Evolutionary conservation across 2,888 invertebrate genomes (phyloP), one percentile per base, ranked within the genome.

Genomic region (Balanococcus diminutus): DNA sequence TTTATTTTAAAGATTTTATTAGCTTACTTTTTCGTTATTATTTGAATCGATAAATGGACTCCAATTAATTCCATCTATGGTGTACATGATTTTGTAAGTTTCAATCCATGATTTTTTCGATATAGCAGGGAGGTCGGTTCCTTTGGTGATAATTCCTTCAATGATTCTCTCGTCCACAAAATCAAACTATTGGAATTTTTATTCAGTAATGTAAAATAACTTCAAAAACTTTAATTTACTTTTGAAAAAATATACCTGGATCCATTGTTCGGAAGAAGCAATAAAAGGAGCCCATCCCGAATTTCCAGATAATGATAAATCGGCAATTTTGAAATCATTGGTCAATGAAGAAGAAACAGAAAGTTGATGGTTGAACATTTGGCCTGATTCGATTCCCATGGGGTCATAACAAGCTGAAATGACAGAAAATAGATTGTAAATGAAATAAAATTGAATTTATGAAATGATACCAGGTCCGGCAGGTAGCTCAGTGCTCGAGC

Each of bases 71-170:
- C 93, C 92, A 88, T 95, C 94, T 14, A 92, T 92, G 0, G 96
- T 95, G 90, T 95, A 96, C 88, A 92, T 90, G 0, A 96, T 91
- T 88, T 92, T 93, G 90, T 93, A 96, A 0, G 93, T 91, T 1
- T 93, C 93, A 1, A 96, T 95, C 94, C 95, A 96, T 22, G 94
- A 93, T 72, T 92, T 91, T 0, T 94, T 95, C 2, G 31, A 42
- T 36, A 82, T 72, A 6, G 25, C 46, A 22, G 85, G 72, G 1
- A 87, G 87, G 31, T 82, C 46, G 31, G 86, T 83, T 2, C 91
- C 91, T 89, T 94, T 94, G 0, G 94, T 95, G 83, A 92, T 92
- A 75, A 97, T 90, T 36, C 96, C 96, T 0, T 96, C 96, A 56
- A 97, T 90, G 89, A 94, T 94, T 81, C 95, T 92, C 0, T 93